Base-by-base conservation (phyloP, 2,113 vertebrate genomes). In the Hippoglossus stenolepis region DNA sequence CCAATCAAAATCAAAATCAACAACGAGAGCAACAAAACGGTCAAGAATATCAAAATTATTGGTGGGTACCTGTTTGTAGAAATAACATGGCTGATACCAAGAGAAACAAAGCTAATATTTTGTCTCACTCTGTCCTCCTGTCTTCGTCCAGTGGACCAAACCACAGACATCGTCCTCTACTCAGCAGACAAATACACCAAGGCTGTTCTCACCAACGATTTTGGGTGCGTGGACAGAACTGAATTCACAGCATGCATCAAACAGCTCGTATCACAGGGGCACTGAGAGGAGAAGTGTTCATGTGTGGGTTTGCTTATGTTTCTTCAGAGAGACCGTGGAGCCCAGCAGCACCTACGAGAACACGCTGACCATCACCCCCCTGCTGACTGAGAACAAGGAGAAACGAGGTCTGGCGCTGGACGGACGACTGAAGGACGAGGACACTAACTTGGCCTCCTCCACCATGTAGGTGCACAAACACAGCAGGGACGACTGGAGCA, bases 101-200 rank as follows among this genome's bases (percentile, higher is more conserved):
- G 24, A 6, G 54, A 24, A 9, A 47, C 14, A 21, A 15, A 1
- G 3, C 13, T 21, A 28, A 4, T 23, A n/a, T 31, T 80, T 26
- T 67, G 6, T 62, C 12, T 28, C 14, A 3, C 56, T 23, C 3
- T 53, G 4, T 53, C 45, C 20, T 7, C n/a, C 18, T n/a, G 47
- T 51, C 18, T 18, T 8, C 47, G 14, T 9, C 18, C 80, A 97
- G 97, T 98, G 84, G 96, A 97, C 3, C 97, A 99, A 92, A 90
- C 94, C 77, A 97, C 96, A 66, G 96, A 97, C 0, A 96, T 98
- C 15, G 93, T 98, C 85, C 95, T 98, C 70, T 98, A 97, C 76
- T 97, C 96, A 0, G 94, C 97, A 83, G 97, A 99, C 92, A 98
- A 97, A 93, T 98, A 98, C 90, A 86, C 93, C 0, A 99, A 98